These are phyloP conservation scores for Spondyliosoma cantharus DNA, from an alignment of 2,797 vertebrate species.

Conservation along the genomic window DNA sequence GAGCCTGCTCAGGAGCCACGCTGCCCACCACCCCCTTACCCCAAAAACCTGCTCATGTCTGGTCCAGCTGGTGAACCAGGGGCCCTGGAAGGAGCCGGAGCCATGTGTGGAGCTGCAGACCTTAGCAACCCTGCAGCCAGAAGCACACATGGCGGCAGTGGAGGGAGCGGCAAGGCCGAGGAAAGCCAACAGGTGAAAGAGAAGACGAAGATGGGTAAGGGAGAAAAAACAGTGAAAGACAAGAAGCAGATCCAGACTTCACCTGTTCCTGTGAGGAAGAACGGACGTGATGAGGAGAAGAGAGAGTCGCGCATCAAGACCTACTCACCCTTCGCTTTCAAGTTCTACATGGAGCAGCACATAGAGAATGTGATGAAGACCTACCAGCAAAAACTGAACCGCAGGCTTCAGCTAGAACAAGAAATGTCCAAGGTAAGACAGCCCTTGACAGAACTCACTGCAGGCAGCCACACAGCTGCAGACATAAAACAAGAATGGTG, in stretches of 20 bases:
- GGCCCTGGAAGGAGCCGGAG: conserved; percentile 84
- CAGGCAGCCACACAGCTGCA: too few relatives aligned
- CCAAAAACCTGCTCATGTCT: conserved; percentile 89
- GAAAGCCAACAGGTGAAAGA: conserved; percentile 84
- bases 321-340: conserved; percentile 97
- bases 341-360: conserved; percentile 99
- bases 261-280: conserved; percentile 94
- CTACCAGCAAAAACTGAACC: conserved; percentile 96
- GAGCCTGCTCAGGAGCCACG: conserved; percentile 89
- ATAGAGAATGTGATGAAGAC: conserved; percentile 99
- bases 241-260: conserved; percentile 99
- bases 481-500: too few relatives aligned
- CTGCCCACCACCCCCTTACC: conserved; percentile 95
- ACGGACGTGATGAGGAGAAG: conserved; percentile 93
- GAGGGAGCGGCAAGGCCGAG: conserved; percentile 77
- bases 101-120: conserved; percentile 82
- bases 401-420: conserved; percentile 94
- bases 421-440: conserved; percentile 96
- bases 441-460: not conserved
- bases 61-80: conserved; percentile 82
- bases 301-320: conserved; percentile 97
- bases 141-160: conserved; percentile 61
- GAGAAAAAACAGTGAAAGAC: conserved; percentile 90
- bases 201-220: conserved; percentile 88
- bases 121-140: conserved; percentile 65